phyloP scores from a whole-genome alignment of 1,140 invertebrate genomes.

The Heliconius eleuchia region DNA sequence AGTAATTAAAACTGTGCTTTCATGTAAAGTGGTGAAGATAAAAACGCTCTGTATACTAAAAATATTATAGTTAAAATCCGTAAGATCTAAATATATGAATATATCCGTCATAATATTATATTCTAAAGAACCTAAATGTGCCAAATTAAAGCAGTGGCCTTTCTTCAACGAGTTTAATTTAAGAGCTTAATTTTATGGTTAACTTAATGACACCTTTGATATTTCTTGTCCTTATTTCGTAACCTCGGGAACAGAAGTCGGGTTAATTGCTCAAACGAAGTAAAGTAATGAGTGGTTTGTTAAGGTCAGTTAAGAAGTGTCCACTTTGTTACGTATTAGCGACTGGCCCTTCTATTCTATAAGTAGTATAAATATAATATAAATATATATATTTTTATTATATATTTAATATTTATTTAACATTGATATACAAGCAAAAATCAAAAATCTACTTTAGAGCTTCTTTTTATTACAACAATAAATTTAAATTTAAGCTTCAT shows the following conservation, averaged over 20 bases:
- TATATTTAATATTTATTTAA: too few species aligned
- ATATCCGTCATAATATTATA: background rate
- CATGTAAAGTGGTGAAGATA: too few species aligned
- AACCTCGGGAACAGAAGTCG: background rate
- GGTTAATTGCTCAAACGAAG: background rate
- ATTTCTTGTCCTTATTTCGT: conserved; percentile 15
- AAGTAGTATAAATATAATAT: too few species aligned
- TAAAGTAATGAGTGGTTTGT: background rate
- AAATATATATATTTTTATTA: too few species aligned
- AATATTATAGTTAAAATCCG: background rate
- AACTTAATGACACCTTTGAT: conserved; percentile 14
- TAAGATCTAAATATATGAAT: background rate
- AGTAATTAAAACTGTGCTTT: too few species aligned
- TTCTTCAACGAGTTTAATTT: conserved; percentile 5
- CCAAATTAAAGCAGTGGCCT: background rate
- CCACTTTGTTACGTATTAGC: background rate
- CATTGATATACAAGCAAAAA: too few species aligned
- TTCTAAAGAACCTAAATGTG: background rate
- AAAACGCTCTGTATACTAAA: too few species aligned
- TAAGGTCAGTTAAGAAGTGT: background rate
- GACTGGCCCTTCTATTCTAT: background rate
- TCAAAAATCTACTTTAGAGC: too few species aligned
- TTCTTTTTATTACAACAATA: too few species aligned
- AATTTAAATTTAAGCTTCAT: too few species aligned
- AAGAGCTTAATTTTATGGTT: conserved; percentile 10